Evolutionary conservation across 2,888 invertebrate species (phyloP).

Genomic region (Calephelis perditalis): DNA sequence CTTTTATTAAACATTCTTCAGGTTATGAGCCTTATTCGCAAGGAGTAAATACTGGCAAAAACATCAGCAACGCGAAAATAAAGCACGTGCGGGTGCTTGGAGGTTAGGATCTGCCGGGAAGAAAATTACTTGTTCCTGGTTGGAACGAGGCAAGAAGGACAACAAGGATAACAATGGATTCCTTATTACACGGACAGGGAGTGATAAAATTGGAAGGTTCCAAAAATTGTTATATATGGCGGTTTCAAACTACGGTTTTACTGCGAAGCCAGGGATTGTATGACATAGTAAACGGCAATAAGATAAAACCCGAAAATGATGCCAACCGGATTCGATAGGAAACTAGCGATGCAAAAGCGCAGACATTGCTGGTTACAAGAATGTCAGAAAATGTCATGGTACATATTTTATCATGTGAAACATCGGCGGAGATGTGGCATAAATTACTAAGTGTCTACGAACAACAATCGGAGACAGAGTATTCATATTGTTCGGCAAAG

Average conservation of each 20-base stretch:
- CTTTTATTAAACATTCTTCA: too few species aligned
- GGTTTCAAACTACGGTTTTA: constrained; percentile 19
- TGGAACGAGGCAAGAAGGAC: too few species aligned
- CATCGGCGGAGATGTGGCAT: constrained; percentile 35
- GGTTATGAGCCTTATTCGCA: too few species aligned
- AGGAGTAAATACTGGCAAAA: too few species aligned
- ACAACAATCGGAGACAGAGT: constrained; percentile 38
- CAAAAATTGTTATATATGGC: constrained; percentile 22
- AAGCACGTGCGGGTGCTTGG: too few species aligned
- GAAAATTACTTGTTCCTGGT: neutral
- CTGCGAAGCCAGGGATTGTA: constrained; percentile 14
- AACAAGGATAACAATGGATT: too few species aligned
- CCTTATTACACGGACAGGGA: too few species aligned
- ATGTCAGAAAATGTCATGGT: constrained; percentile 35
- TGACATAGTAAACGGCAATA: too few species aligned
- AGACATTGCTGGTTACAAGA: constrained; percentile 32
- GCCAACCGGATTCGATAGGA: constrained; percentile 25
- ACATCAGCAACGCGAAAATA: too few species aligned
- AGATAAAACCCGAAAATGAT: too few species aligned
- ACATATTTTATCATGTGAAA: constrained; percentile 33
- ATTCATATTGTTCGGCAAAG: constrained; percentile 39
- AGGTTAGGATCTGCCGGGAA: too few species aligned
- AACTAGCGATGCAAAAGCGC: constrained; percentile 32
- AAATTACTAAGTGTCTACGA: constrained; percentile 38
- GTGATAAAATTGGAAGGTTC: constrained; percentile 20